Evolutionary conservation across 2,113 vertebrate species (phyloP).

Genomic region (Fulica atra): DNA sequence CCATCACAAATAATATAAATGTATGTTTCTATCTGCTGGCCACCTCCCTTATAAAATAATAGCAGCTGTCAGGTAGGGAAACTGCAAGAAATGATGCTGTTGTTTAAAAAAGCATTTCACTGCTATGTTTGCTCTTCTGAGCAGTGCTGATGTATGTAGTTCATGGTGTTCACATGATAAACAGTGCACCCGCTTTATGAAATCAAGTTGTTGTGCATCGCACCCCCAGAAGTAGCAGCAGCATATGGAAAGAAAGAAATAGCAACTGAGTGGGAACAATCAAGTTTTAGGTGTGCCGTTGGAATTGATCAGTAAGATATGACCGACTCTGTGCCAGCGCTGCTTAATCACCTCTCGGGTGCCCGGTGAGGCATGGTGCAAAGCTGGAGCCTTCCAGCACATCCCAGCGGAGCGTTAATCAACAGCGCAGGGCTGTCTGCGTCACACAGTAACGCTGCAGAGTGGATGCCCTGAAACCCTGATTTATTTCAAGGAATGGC

Average conservation of each 20-base stretch:
- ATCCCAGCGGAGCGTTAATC: not conserved
- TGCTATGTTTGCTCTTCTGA: not conserved
- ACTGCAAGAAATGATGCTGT: not conserved
- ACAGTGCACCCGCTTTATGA: not conserved
- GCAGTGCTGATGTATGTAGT: not conserved
- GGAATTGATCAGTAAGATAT: slow-evolving; percentile 17
- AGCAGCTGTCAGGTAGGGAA: slow-evolving; percentile 13
- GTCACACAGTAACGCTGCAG: not conserved
- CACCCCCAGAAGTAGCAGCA: not conserved
- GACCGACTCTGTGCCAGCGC: not conserved
- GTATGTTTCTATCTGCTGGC: slow-evolving; percentile 7
- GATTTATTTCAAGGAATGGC: not conserved
- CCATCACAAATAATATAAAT: slow-evolving; percentile 38
- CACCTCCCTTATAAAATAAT: slow-evolving; percentile 17
- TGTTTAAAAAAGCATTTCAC: slow-evolving; percentile 16
- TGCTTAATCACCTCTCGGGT: not conserved
- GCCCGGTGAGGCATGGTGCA: not conserved
- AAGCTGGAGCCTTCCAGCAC: not conserved
- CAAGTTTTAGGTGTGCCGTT: not conserved
- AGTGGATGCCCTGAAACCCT: not conserved
- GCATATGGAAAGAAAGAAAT: not conserved
- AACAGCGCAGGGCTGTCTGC: not conserved
- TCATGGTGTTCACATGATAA: not conserved
- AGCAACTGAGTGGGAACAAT: not conserved
- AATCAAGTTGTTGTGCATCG: not conserved